These are phyloP conservation scores for Zoanthus solanderi DNA, from an alignment of 92 coral and sea anemone species.

Conservation along the genomic window DNA sequence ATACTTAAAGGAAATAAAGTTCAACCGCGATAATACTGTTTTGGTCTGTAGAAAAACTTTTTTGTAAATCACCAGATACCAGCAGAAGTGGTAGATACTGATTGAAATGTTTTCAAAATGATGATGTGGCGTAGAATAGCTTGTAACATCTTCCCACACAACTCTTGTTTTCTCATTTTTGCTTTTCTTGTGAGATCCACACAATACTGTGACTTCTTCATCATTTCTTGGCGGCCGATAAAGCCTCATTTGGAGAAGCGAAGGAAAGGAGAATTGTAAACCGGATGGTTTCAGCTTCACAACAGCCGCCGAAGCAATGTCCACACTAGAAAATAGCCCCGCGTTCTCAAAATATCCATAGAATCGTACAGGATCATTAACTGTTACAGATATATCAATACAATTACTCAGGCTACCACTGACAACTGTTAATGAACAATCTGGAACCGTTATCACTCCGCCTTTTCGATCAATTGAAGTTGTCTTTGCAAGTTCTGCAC, in stretches of 20 bases:
- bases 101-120: too few species aligned
- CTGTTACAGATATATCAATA: neutral
- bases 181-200: neutral
- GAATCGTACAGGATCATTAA: conserved; percentile 2
- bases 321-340: conserved; percentile 13
- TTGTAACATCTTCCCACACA: neutral
- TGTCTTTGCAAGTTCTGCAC: too few species aligned
- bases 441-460: neutral
- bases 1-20: too few species aligned
- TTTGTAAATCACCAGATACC: too few species aligned
- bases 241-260: neutral
- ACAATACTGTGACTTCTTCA: neutral
- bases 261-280: neutral
- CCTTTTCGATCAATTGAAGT: too few species aligned
- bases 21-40: too few species aligned
- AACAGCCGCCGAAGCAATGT: neutral
- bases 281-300: conserved; percentile 16
- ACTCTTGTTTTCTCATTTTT: neutral
- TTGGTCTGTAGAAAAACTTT: too few species aligned
- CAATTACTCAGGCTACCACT: neutral
- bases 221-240: conserved; percentile 3
- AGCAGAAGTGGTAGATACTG: too few species aligned
- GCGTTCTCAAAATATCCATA: conserved; percentile 20
- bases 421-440: conserved; percentile 15
- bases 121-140: too few species aligned